Evolutionary conservation across 35 echinoderm and acorn worm genomes (phyloP), one percentile per base, ranked within the genome.

Genomic region (Lytechinus variegatus): DNA sequence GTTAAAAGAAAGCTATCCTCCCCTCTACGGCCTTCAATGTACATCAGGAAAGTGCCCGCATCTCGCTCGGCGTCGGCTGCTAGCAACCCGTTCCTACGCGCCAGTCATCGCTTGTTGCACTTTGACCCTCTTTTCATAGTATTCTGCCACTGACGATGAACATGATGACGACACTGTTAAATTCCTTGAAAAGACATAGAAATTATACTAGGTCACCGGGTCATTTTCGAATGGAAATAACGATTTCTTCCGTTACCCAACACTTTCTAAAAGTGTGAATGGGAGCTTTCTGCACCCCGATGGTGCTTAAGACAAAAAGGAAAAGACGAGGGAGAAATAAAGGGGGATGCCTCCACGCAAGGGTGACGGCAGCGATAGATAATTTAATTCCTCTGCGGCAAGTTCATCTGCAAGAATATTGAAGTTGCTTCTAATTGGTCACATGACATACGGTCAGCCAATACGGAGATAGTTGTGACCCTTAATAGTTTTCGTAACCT

Each of bases 361-460:
- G 66, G 66, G 66, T 79, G 66, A 24, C 66, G 66, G 66, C 66
- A 79, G 66, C 66, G 66, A 79, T 79, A 79, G 66, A 79, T 79
- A 79, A 79, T 79, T 79, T 79, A 79, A 79, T 79, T 79, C 66
- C 66, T 79, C 66, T 79, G n/a, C 33, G 33, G 33, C 66, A 79
- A 79, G 66, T 79, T 79, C 66, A 79, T 79, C 66, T 79, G 88
- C 29, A 54, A 90, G 52, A 90, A 90, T 44, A 52, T 54, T 90
- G 88, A 90, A 90, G 88, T 90, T 90, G 28, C 88, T 90, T 90
- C 14, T 90, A 90, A 90, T 90, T 90, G 88, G 88, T 90, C 88
- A 90, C 88, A 90, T 90, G 88, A 90, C 88, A 90, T 90, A 90
- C 88, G 88, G 88, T 90, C 88, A 90, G 52, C 88, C 88, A 90